phyloP scores from a whole-genome alignment of 2,113 vertebrate genomes.

The Corapipo altera region DNA sequence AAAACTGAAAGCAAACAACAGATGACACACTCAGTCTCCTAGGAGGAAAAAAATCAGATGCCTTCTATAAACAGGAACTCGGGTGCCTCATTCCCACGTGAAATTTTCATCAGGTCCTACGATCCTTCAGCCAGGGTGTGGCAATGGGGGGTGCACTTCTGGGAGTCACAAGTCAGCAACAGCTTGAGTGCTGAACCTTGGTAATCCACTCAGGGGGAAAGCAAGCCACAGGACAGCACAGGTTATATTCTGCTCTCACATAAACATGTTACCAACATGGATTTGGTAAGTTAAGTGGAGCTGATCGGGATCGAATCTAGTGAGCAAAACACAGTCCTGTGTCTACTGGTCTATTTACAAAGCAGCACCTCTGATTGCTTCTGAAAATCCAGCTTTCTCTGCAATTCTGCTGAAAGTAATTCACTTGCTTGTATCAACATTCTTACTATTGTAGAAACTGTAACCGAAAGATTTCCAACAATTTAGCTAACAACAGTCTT shows the following conservation, averaged over 20 bases:
- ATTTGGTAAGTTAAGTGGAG: background rate
- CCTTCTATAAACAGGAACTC: background rate
- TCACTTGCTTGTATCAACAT: background rate
- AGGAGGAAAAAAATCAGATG: background rate
- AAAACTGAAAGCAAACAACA: background rate
- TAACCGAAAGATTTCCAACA: background rate
- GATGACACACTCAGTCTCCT: background rate
- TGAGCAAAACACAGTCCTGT: fast-evolving
- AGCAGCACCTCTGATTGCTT: background rate
- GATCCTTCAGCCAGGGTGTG: background rate
- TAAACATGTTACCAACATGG: background rate
- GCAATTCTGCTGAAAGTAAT: background rate
- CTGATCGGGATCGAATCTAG: fast-evolving
- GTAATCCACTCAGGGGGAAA: background rate
- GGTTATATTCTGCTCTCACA: background rate
- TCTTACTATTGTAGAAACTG: background rate
- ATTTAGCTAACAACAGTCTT: background rate
- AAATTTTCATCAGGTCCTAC: background rate
- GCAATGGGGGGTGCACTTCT: background rate
- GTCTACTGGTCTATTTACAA: background rate
- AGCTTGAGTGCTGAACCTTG: background rate
- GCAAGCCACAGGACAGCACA: background rate
- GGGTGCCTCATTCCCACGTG: background rate
- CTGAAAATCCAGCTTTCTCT: background rate
- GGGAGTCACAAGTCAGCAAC: background rate